Evolutionary conservation across 2,113 vertebrate species (phyloP).

Genomic region (Rutilus rutilus): DNA sequence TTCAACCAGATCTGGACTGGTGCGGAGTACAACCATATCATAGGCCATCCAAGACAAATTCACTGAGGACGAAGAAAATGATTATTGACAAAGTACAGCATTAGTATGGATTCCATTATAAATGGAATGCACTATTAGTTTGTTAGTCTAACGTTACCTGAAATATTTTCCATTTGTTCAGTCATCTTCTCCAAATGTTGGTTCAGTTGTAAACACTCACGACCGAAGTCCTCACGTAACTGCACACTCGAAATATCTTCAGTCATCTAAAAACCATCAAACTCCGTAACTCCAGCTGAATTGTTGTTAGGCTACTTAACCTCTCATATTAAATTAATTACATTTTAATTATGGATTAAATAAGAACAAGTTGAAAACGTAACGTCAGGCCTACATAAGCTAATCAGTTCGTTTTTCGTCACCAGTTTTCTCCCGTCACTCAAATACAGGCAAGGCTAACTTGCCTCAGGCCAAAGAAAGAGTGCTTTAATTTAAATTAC

Average conservation of each 20-base stretch:
- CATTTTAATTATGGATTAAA: background rate
- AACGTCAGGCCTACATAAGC: too few species aligned
- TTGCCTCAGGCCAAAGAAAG: background rate
- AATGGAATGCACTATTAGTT: background rate
- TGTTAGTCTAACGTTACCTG: slow-evolving; percentile 58
- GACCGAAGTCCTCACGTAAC: background rate
- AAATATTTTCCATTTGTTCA: slow-evolving; percentile 67
- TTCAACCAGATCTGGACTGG: slow-evolving; percentile 73
- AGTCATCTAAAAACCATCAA: slow-evolving; percentile 65
- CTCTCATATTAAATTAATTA: background rate
- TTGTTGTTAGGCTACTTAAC: background rate
- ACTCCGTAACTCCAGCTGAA: background rate
- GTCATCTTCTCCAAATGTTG: slow-evolving; percentile 69
- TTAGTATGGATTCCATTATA: too few species aligned
- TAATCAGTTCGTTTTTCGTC: background rate
- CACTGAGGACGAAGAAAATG: slow-evolving; percentile 71
- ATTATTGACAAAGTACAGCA: background rate
- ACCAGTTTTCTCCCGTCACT: background rate
- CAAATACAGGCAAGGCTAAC: background rate
- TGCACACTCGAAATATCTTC: slow-evolving; percentile 15
- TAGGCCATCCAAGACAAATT: slow-evolving; percentile 83
- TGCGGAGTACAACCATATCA: slow-evolving; percentile 79
- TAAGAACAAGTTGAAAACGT: background rate
- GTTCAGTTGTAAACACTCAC: slow-evolving; percentile 59
- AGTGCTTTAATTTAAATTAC: background rate